These are phyloP conservation scores for Microplitis deprimator DNA, from an alignment of 2,888 invertebrate genomes.

Conservation along the genomic window DNA sequence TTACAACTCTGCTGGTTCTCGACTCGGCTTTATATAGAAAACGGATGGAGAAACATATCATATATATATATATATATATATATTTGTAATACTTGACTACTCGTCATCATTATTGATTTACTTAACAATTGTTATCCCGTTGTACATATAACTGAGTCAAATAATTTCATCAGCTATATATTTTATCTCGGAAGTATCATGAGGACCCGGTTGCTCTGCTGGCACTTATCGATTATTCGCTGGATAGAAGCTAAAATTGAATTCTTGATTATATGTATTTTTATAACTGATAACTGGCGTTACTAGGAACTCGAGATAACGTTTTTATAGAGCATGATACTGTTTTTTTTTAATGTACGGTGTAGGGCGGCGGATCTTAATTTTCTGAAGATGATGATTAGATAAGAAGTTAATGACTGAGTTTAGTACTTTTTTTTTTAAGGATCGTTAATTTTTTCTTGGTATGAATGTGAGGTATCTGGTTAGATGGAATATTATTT, in stretches of 20 bases:
- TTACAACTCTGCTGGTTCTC: background rate
- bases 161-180: background rate
- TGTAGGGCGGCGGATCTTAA: too few species aligned
- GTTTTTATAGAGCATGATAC: background rate
- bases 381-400: too few species aligned
- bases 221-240: background rate
- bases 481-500: too few species aligned
- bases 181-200: background rate
- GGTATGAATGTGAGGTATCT: too few species aligned
- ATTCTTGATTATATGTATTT: background rate
- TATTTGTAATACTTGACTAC: slow-evolving; percentile 12
- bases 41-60: background rate
- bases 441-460: too few species aligned
- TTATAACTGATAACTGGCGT: background rate
- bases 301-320: background rate
- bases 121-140: background rate
- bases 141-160: background rate
- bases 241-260: background rate
- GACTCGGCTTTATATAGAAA: background rate
- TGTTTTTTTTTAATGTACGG: too few species aligned
- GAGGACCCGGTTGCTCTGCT: background rate
- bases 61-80: background rate
- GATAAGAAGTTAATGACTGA: too few species aligned
- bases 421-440: too few species aligned
- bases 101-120: slow-evolving; percentile 1